Evolutionary conservation across 2,797 vertebrate genomes (phyloP).

Genomic region (Muraenolepis orangiensis): DNA sequence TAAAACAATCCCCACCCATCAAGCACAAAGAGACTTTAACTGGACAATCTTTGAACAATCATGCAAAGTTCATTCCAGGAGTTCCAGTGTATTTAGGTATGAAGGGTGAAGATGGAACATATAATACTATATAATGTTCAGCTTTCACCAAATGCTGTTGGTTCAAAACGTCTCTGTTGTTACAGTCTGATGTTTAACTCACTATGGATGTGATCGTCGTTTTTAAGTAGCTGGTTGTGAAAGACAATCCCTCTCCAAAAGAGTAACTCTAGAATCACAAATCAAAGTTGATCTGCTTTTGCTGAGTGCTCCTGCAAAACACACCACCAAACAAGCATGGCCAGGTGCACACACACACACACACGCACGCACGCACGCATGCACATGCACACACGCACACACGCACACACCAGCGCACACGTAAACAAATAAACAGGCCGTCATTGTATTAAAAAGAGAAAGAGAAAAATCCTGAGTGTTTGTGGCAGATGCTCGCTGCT

Average conservation of each 20-base stretch:
- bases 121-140: background rate
- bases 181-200: background rate
- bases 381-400: too few relatives aligned
- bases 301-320: background rate
- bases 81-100: background rate
- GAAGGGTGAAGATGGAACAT: background rate
- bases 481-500: background rate
- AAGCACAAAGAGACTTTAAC: background rate
- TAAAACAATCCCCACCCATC: too few relatives aligned
- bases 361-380: background rate
- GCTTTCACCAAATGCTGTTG: background rate
- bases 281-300: background rate
- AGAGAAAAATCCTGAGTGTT: background rate
- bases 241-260: too few relatives aligned
- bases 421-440: background rate
- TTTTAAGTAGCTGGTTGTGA: too few relatives aligned
- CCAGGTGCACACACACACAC: background rate
- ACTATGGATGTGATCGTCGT: too few relatives aligned
- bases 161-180: background rate
- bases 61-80: background rate
- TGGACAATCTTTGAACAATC: background rate
- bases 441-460: background rate
- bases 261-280: too few relatives aligned
- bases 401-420: background rate
- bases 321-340: background rate